phyloP scores from a whole-genome alignment of 2,888 invertebrate genomes.

The Eledone cirrhosa region DNA sequence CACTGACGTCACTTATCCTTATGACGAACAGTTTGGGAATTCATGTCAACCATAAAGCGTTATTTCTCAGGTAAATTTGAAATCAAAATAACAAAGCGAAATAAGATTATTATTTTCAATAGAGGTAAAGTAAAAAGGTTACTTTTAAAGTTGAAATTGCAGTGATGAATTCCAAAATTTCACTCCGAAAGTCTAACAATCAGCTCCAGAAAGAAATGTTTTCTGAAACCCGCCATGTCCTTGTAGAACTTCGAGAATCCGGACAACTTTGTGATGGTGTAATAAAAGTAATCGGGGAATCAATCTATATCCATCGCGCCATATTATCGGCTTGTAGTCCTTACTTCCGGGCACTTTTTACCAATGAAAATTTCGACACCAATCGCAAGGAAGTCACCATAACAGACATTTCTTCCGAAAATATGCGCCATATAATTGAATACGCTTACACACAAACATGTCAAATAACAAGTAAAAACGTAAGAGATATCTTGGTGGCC shows the following conservation, averaged over 20 bases:
- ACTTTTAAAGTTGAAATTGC: too few relatives aligned
- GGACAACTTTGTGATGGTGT: slow-evolving; percentile 87
- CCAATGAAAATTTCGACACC: slow-evolving; percentile 73
- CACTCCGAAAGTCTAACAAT: not conserved
- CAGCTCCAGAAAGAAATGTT: too few relatives aligned
- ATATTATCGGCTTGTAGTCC: slow-evolving; percentile 77
- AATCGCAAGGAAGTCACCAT: slow-evolving; percentile 32
- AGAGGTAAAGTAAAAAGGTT: too few relatives aligned
- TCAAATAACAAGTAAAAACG: slow-evolving; percentile 79
- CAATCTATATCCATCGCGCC: slow-evolving; percentile 79
- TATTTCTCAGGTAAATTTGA: not conserved
- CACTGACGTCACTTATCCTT: too few relatives aligned
- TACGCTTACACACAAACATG: slow-evolving; percentile 84
- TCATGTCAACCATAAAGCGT: not conserved
- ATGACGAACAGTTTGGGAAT: too few relatives aligned
- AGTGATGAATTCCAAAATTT: slow-evolving; percentile 9
- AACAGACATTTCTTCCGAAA: slow-evolving; percentile 79
- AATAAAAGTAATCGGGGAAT: slow-evolving; percentile 80
- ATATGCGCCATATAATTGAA: slow-evolving; percentile 80
- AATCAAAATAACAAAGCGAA: not conserved
- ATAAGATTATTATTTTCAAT: too few relatives aligned
- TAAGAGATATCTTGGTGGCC: slow-evolving; percentile 75
- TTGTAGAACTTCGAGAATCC: slow-evolving; percentile 76
- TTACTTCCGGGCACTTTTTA: slow-evolving; percentile 87
- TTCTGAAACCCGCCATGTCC: too few relatives aligned